Conservation (phyloP, 2,797 vertebrate genomes). For the Pseudomugil tenellus region DNA sequence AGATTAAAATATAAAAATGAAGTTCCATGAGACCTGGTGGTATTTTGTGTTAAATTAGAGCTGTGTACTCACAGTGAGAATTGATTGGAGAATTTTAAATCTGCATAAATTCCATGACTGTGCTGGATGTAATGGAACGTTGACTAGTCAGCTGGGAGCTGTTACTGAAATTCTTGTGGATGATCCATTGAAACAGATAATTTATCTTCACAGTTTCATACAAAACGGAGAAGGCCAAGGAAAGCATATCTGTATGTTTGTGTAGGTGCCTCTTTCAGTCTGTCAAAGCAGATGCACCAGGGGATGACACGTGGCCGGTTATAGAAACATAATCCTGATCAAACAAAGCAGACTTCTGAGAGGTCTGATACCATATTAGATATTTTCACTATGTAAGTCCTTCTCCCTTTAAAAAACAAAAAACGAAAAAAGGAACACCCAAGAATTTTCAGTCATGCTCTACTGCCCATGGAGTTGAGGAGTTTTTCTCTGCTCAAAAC, state of each 20-base stretch:
- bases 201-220: slow-evolving; percentile 26
- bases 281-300: slow-evolving; percentile 9
- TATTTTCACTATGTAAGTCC: slow-evolving; percentile 65
- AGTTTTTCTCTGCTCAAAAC: slow-evolving; percentile 60
- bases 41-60: slow-evolving; percentile 17
- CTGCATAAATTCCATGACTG: background rate
- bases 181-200: slow-evolving; percentile 12
- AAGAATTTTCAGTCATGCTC: slow-evolving; percentile 63
- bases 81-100: background rate
- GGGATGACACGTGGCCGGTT: slow-evolving; percentile 46
- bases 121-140: slow-evolving; percentile 7
- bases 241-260: slow-evolving; percentile 3
- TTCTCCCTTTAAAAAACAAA: slow-evolving; percentile 32
- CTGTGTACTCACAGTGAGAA: slow-evolving; percentile 3
- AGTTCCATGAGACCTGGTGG: background rate
- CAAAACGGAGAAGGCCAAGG: slow-evolving; percentile 3
- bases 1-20: background rate
- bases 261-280: slow-evolving; percentile 4
- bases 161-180: background rate
- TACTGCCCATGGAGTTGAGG: slow-evolving; percentile 62
- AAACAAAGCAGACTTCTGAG: slow-evolving; percentile 57
- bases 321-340: slow-evolving; percentile 55
- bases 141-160: slow-evolving; percentile 2
- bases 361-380: slow-evolving; percentile 60
- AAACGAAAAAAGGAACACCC: slow-evolving; percentile 69